Percentiles rank a stretch among this genome's conserved stretches.
phyloP scores from a whole-genome alignment of 2,888 invertebrate genomes.

The Dorcus hopei region DNA sequence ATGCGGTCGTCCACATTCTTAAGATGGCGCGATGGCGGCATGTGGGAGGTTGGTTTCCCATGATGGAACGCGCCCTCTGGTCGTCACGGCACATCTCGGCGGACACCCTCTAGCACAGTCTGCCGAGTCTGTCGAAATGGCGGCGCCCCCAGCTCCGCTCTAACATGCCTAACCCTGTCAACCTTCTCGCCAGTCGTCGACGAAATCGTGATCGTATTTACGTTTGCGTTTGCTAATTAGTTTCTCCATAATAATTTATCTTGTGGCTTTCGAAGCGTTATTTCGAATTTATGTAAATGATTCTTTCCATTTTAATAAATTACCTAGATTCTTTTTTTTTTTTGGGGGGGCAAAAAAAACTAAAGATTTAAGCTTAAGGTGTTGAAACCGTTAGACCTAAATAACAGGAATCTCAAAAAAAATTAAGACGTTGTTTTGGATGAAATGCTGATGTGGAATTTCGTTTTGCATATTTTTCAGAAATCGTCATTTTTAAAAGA shows the following conservation, averaged over 20 bases:
- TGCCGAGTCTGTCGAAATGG: conserved; percentile 16
- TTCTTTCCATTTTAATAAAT: neutral
- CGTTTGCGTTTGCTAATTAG: conserved; percentile 5
- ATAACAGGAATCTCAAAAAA: no score
- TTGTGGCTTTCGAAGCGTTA: no score
- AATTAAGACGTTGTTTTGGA: no score
- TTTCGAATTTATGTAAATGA: conserved; percentile 2
- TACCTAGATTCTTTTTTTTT: no score
- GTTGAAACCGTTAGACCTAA: no score
- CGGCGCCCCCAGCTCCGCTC: conserved; percentile 20
- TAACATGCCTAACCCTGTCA: conserved; percentile 14
- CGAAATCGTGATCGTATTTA: conserved; percentile 14
- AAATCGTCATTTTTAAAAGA: no score
- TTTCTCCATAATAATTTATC: neutral
- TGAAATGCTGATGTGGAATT: no score
- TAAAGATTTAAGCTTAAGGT: no score
- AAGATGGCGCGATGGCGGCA: conserved; percentile 32
- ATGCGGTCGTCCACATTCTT: conserved; percentile 31
- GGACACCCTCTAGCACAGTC: conserved; percentile 14
- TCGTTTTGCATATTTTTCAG: no score
- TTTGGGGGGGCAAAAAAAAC: no score
- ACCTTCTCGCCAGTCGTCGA: conserved; percentile 6
- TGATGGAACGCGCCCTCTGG: conserved; percentile 30
- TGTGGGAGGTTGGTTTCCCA: conserved; percentile 33
- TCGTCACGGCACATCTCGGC: conserved; percentile 27